These are phyloP conservation scores for Cherax quadricarinatus DNA, from an alignment of 1,140 invertebrate species.

Conservation along the genomic window DNA sequence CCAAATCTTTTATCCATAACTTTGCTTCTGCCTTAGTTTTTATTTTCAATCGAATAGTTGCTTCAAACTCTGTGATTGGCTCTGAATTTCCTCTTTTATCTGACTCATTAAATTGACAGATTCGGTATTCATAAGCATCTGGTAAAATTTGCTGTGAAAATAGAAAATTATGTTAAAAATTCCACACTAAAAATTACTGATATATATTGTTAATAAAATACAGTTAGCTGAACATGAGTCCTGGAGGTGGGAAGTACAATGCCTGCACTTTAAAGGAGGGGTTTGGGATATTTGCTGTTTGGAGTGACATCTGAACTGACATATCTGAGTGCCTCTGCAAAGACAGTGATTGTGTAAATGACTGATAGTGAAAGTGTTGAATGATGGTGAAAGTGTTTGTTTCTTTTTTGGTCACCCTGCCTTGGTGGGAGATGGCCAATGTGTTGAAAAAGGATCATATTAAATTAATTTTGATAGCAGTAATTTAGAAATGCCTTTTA, in stretches of 20 bases:
- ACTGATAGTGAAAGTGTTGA: not conserved
- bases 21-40: constrained; percentile 36
- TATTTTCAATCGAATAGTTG: constrained; percentile 33
- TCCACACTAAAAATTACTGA: not conserved
- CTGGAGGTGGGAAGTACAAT: too few species aligned
- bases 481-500: too few species aligned
- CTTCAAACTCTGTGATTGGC: constrained; percentile 3
- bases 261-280: too few species aligned
- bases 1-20: constrained; percentile 39
- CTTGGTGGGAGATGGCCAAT: too few species aligned
- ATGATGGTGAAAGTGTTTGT: too few species aligned
- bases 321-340: too few species aligned
- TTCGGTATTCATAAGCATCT: constrained; percentile 43
- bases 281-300: too few species aligned
- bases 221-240: not conserved
- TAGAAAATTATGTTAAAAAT: not conserved
- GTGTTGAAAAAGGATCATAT: too few species aligned
- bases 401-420: too few species aligned
- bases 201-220: not conserved
- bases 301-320: too few species aligned
- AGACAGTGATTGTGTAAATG: too few species aligned
- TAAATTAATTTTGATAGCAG: too few species aligned
- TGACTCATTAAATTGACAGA: constrained; percentile 18
- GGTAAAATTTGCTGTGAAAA: constrained; percentile 37
- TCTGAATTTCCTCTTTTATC: not conserved